These are phyloP conservation scores for Choloepus hoffmanni DNA, from an alignment of 2,113 vertebrate species.

Conservation along the genomic window DNA sequence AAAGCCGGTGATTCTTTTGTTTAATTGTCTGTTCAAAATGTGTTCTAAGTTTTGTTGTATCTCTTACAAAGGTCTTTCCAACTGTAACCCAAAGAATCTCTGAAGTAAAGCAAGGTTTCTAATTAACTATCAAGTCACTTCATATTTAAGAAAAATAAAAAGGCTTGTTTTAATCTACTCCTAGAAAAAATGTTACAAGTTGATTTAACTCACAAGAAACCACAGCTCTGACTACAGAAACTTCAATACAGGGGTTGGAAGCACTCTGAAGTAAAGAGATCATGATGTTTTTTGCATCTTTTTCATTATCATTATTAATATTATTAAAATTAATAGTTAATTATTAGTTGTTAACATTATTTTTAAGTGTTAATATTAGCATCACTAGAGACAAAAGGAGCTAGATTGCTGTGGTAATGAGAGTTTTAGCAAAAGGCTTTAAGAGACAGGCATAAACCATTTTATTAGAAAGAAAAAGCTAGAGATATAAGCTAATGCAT, in stretches of 20 bases:
- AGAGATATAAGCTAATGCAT: neutral
- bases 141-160: constrained; percentile 15
- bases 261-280: neutral
- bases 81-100: neutral
- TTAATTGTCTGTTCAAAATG: constrained; percentile 34
- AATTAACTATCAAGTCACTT: constrained; percentile 38
- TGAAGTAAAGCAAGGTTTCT: constrained; percentile 57
- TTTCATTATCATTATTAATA: neutral
- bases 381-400: neutral
- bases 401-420: neutral
- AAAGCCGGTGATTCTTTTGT: constrained; percentile 48
- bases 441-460: neutral
- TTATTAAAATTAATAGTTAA: neutral
- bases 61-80: constrained; percentile 47
- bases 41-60: constrained; percentile 24
- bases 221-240: constrained; percentile 12
- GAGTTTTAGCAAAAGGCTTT: neutral
- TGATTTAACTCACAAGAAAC: constrained; percentile 40
- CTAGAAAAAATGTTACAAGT: constrained; percentile 12
- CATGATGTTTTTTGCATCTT: neutral
- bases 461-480: neutral
- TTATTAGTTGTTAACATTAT: neutral
- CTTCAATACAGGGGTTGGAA: neutral
- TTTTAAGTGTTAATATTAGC: neutral
- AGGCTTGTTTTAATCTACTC: neutral